Percentiles rank a stretch among this genome's conserved stretches.
phyloP scores from a whole-genome alignment of 2,888 invertebrate species.

The Nemurella pictetii region DNA sequence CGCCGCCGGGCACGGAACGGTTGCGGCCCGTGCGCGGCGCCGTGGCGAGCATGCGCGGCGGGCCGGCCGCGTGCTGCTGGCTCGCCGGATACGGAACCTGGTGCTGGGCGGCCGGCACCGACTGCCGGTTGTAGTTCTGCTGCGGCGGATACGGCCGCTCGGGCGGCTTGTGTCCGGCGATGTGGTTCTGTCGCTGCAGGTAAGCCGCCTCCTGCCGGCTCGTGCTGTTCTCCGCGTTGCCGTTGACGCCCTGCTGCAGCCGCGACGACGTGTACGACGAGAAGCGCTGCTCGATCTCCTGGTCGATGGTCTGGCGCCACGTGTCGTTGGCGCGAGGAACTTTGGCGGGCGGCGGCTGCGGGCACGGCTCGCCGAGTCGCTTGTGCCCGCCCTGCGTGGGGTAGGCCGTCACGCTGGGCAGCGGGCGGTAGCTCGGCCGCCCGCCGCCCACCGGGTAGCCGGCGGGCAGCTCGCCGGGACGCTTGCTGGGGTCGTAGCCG shows the following conservation, averaged over 20 bases:
- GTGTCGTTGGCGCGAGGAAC: slow-evolving; percentile 55
- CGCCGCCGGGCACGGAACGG: background rate
- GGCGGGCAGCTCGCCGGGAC: slow-evolving; percentile 18
- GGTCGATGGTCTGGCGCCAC: slow-evolving; percentile 59
- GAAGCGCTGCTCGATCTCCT: slow-evolving; percentile 60
- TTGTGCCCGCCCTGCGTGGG: slow-evolving; percentile 21
- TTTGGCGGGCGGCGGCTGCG: slow-evolving; percentile 48
- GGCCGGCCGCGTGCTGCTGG: slow-evolving; percentile 37
- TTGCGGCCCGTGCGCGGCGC: slow-evolving; percentile 39
- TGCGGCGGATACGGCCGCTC: slow-evolving; percentile 15
- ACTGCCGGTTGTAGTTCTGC: slow-evolving; percentile 35
- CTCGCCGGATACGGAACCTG: slow-evolving; percentile 41
- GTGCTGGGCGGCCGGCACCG: slow-evolving; percentile 39
- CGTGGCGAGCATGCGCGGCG: slow-evolving; percentile 37
- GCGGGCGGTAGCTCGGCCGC: background rate
- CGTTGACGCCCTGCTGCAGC: slow-evolving; percentile 36
- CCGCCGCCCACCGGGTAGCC: background rate
- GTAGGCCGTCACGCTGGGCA: background rate
- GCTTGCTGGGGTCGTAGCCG: slow-evolving; percentile 32
- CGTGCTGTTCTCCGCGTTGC: slow-evolving; percentile 28
- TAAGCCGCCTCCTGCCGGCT: background rate
- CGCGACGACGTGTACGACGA: slow-evolving; percentile 50
- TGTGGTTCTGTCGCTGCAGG: slow-evolving; percentile 28
- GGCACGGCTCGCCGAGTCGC: slow-evolving; percentile 28
- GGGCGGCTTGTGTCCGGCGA: slow-evolving; percentile 1